phyloP scores from a whole-genome alignment of 2,797 vertebrate species.

The Nasua narica region DNA sequence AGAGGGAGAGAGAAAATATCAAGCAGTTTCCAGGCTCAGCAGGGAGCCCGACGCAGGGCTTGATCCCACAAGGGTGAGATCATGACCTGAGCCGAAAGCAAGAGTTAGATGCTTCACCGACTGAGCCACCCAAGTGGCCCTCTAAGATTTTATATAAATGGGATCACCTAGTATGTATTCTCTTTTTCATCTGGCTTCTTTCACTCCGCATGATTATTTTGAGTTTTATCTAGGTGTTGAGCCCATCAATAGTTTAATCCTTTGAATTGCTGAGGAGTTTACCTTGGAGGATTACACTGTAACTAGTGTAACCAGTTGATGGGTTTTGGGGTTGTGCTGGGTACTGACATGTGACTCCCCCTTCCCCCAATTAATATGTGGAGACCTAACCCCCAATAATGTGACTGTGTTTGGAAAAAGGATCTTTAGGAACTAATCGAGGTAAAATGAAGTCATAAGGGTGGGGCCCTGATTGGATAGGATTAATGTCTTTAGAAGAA shows the following conservation, averaged over 20 bases:
- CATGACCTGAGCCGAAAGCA: neutral
- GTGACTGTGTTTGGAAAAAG: neutral
- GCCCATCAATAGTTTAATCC: neutral
- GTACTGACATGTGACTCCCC: neutral
- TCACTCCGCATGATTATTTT: neutral
- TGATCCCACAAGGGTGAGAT: neutral
- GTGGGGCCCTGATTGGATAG: neutral
- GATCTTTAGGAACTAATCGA: neutral
- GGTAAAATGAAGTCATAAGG: neutral
- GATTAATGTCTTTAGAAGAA: neutral
- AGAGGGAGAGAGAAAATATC: neutral
- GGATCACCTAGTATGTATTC: neutral
- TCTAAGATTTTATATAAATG: neutral
- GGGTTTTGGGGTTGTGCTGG: neutral
- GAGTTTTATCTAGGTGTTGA: neutral
- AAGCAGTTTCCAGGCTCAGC: neutral
- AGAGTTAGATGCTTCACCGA: neutral
- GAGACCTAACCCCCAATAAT: neutral
- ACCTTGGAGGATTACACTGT: too few species aligned
- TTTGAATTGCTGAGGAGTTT: neutral
- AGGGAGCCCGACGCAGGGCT: rapidly evolving
- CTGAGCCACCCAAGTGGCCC: neutral
- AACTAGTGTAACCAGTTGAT: neutral
- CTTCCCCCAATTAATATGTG: neutral
- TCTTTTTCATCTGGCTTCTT: neutral